phyloP scores from a whole-genome alignment of 2,888 invertebrate genomes.

The Physocephala rufipes region DNA sequence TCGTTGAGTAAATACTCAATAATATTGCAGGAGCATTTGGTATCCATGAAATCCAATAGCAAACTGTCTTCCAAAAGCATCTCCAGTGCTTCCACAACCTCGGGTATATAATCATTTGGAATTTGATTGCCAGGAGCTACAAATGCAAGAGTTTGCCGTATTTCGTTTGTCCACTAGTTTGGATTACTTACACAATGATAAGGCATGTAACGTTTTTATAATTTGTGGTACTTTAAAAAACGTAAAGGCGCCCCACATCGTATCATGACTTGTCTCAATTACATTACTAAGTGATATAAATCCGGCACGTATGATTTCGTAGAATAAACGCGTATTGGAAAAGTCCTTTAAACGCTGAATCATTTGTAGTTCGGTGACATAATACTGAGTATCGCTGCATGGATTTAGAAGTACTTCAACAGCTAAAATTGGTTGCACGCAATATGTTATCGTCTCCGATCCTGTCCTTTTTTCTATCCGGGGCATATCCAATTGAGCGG shows the following conservation, averaged over 20 bases:
- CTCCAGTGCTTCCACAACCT: conserved; percentile 85
- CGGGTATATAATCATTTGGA: conserved; percentile 73
- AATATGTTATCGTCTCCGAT: conserved; percentile 74
- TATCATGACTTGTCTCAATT: conserved; percentile 83
- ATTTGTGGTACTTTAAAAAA: conserved; percentile 90
- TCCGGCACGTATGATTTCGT: conserved; percentile 89
- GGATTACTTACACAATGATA: conserved; percentile 67
- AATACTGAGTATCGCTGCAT: conserved; percentile 80
- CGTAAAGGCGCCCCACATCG: conserved; percentile 93
- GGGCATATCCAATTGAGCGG: conserved; percentile 58
- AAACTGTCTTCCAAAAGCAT: conserved; percentile 85
- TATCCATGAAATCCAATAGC: conserved; percentile 87
- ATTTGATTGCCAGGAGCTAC: conserved; percentile 52
- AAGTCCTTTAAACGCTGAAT: conserved; percentile 86
- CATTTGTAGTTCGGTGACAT: conserved; percentile 84
- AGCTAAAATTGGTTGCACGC: conserved; percentile 82
- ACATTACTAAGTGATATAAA: conserved; percentile 90
- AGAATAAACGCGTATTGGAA: conserved; percentile 81
- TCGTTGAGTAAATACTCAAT: conserved; percentile 85
- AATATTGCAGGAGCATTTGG: conserved; percentile 88
- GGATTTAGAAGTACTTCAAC: conserved; percentile 87
- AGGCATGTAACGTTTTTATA: conserved; percentile 74
- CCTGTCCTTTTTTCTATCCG: conserved; percentile 69
- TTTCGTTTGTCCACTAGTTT: not conserved
- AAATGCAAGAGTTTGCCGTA: too few species aligned